Evolutionary conservation across 2,113 vertebrate species (phyloP).

Genomic region (Lanius collurio): DNA sequence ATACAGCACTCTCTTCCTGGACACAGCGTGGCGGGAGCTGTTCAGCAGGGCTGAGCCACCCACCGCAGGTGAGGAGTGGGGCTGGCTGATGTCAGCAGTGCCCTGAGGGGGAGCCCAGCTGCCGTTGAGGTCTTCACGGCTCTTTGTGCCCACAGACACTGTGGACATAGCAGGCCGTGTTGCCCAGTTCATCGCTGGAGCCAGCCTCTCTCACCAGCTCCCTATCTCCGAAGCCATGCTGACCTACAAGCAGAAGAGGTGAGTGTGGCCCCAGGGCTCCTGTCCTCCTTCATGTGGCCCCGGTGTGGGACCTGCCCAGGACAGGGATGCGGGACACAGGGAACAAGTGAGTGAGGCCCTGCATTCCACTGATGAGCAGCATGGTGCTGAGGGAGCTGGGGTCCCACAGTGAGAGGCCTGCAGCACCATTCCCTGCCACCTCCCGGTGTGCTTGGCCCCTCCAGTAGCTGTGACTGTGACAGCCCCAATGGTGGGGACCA

Average conservation of each 20-base stretch:
- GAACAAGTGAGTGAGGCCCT: background rate
- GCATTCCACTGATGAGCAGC: accelerated
- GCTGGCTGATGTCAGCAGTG: background rate
- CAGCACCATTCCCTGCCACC: background rate
- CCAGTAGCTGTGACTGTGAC: background rate
- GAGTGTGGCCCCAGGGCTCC: background rate
- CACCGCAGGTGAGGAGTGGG: constrained; percentile 70
- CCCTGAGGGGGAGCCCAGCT: background rate
- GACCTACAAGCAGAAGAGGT: constrained; percentile 98
- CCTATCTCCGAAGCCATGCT: constrained; percentile 97
- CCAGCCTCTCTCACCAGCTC: constrained; percentile 93
- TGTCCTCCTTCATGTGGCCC: accelerated
- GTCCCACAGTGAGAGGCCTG: background rate
- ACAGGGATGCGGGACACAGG: background rate
- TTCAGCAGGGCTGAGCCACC: constrained; percentile 90
- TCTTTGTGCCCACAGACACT: constrained; percentile 69
- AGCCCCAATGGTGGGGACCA: background rate
- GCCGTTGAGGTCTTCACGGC: background rate
- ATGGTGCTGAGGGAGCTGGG: background rate
- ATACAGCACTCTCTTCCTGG: constrained; percentile 94
- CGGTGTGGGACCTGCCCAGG: background rate
- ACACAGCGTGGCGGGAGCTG: constrained; percentile 91
- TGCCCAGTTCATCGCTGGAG: constrained; percentile 91
- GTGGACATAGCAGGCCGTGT: constrained; percentile 79
- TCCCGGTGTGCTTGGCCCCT: background rate